phyloP scores from a whole-genome alignment of 2,797 vertebrate genomes.

The Rallus crepitans region DNA sequence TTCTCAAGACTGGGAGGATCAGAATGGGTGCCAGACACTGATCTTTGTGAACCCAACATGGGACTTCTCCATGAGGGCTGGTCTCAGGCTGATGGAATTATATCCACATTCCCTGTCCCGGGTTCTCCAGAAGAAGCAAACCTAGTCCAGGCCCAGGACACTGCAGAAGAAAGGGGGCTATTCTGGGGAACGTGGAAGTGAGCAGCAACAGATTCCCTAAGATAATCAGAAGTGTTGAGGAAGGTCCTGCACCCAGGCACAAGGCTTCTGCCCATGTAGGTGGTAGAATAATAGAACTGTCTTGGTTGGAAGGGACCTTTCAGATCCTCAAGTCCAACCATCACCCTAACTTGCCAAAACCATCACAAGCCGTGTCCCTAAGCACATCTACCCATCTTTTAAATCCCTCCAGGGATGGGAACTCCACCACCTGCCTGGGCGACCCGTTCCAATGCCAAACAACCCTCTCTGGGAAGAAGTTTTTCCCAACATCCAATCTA shows the following conservation, averaged over 20 bases:
- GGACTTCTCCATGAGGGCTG: background rate
- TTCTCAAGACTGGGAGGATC: rapidly evolving
- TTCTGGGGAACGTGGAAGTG: background rate
- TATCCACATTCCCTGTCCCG: rapidly evolving
- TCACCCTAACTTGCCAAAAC: too few relatives aligned
- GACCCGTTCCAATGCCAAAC: too few relatives aligned
- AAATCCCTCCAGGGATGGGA: too few relatives aligned
- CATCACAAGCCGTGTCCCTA: too few relatives aligned
- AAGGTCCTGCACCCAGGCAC: background rate
- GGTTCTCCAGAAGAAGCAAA: background rate
- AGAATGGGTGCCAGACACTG: background rate
- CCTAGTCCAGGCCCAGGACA: background rate
- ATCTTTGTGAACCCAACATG: background rate
- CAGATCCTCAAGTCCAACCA: too few relatives aligned
- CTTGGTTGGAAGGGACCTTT: too few relatives aligned
- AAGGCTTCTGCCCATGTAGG: background rate
- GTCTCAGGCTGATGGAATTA: background rate
- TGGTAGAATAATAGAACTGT: too few relatives aligned
- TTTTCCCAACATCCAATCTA: too few relatives aligned
- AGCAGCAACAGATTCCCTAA: background rate
- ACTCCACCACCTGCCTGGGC: too few relatives aligned
- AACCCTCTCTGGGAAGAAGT: too few relatives aligned
- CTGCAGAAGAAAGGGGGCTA: rapidly evolving
- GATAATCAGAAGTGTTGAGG: background rate
- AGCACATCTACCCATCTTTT: too few relatives aligned